A percentile compares a stretch with the other conserved stretches of the same genome.
phyloP scores from a whole-genome alignment of 2,113 vertebrate genomes.

The Limanda limanda region DNA sequence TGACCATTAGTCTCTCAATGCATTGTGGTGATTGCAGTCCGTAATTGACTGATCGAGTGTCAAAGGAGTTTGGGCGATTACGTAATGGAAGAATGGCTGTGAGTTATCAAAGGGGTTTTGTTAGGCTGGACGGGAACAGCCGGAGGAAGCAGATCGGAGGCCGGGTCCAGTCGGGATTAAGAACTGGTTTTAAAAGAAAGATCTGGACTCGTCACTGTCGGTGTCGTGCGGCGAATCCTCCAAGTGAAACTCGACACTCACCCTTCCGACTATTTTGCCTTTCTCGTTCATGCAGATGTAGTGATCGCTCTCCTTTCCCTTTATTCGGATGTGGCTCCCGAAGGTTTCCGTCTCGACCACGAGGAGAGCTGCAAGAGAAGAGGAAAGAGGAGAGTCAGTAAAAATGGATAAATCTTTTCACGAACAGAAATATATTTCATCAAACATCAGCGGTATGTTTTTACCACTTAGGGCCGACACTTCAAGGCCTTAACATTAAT shows the following conservation, averaged over 20 bases:
- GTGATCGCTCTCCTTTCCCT: slow-evolving; percentile 86
- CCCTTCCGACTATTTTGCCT: slow-evolving; percentile 85
- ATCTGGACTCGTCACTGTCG: neutral
- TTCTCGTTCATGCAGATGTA: slow-evolving; percentile 88
- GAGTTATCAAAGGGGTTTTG: slow-evolving; percentile 79
- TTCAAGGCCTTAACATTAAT: neutral
- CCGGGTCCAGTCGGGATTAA: slow-evolving; percentile 50
- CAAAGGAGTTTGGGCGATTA: slow-evolving; percentile 75
- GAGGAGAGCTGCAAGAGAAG: slow-evolving; percentile 82
- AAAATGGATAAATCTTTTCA: neutral
- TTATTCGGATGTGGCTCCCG: slow-evolving; percentile 86
- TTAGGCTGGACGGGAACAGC: slow-evolving; percentile 68
- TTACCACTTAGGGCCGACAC: neutral
- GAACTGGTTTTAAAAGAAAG: slow-evolving; percentile 10
- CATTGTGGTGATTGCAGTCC: slow-evolving; percentile 76
- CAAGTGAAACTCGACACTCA: slow-evolving; percentile 52
- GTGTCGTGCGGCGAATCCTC: neutral
- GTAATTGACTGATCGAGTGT: slow-evolving; percentile 82
- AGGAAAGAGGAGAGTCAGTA: slow-evolving; percentile 30
- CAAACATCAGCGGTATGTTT: neutral
- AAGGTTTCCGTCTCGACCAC: slow-evolving; percentile 86
- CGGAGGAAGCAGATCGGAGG: slow-evolving; percentile 55
- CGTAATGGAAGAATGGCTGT: slow-evolving; percentile 77
- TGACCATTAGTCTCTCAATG: slow-evolving; percentile 75
- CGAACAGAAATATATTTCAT: neutral